Evolutionary conservation across 2,113 vertebrate genomes (phyloP).

Genomic region (Gasterosteus aculeatus): DNA sequence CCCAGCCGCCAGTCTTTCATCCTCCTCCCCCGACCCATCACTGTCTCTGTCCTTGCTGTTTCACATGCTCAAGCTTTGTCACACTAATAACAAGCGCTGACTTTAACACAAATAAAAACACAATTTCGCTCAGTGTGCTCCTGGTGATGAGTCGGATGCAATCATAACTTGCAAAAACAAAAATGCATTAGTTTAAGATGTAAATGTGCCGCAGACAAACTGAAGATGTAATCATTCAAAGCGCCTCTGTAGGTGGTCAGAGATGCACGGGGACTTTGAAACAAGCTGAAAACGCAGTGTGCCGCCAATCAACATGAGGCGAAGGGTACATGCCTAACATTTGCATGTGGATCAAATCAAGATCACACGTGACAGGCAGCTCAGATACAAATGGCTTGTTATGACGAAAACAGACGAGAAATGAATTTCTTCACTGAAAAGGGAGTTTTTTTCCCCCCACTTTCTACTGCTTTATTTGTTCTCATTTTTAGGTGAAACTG

Average conservation of each 20-base stretch:
- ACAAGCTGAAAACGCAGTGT: slow-evolving; percentile 19
- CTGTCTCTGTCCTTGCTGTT: slow-evolving; percentile 19
- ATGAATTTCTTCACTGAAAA: neutral
- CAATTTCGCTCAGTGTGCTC: slow-evolving; percentile 17
- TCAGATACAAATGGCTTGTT: slow-evolving; percentile 12
- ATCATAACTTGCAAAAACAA: slow-evolving; percentile 20
- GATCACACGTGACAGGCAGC: slow-evolving; percentile 8
- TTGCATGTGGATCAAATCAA: slow-evolving; percentile 21
- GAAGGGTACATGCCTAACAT: slow-evolving; percentile 21
- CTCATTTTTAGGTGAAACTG: too few relatives aligned
- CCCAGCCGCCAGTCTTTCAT: slow-evolving; percentile 38
- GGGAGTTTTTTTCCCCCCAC: neutral
- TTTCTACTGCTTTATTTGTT: neutral
- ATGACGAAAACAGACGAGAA: neutral
- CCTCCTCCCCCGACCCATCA: slow-evolving; percentile 10
- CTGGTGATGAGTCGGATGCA: neutral
- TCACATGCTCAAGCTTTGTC: slow-evolving; percentile 28
- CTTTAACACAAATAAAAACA: slow-evolving; percentile 1
- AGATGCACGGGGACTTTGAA: slow-evolving; percentile 21
- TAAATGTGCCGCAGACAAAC: slow-evolving; percentile 7
- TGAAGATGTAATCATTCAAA: slow-evolving; percentile 46
- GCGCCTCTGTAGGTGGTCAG: slow-evolving; percentile 29
- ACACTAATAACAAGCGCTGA: slow-evolving; percentile 39
- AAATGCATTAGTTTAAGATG: slow-evolving; percentile 15
- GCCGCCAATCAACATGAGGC: slow-evolving; percentile 25